Evolutionary conservation across 2,113 vertebrate species (phyloP).

Genomic region (Sitta europaea): DNA sequence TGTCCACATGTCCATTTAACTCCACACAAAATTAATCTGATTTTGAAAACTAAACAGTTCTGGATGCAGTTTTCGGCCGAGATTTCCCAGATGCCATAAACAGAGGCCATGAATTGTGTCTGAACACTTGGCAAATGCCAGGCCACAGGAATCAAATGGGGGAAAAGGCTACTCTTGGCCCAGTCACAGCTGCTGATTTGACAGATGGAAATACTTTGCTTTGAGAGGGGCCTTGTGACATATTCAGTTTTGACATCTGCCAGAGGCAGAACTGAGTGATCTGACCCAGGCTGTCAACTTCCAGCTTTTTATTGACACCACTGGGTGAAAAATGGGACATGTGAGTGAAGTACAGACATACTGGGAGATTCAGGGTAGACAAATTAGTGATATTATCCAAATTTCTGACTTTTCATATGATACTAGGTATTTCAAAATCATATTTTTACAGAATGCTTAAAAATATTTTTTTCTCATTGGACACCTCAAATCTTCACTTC

Average conservation of each 20-base stretch:
- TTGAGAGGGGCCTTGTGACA: not conserved
- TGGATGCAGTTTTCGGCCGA: not conserved
- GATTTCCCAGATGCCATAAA: not conserved
- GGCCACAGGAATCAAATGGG: not conserved
- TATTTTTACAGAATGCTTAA: not conserved
- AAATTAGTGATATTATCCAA: not conserved
- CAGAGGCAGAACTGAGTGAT: constrained; percentile 7
- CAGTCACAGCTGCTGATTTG: not conserved
- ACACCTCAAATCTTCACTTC: not conserved
- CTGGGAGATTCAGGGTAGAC: not conserved
- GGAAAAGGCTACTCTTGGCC: not conserved
- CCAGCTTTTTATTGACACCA: not conserved
- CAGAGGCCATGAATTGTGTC: not conserved
- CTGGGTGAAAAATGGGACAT: not conserved
- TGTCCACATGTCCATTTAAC: not conserved
- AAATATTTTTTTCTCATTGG: not conserved
- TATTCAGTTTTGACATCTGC: not conserved
- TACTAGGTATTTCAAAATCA: not conserved
- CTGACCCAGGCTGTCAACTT: not conserved
- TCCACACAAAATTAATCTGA: not conserved
- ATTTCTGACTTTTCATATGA: not conserved
- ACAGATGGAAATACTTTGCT: not conserved
- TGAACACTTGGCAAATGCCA: not conserved
- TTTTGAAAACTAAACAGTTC: not conserved
- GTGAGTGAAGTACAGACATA: not conserved